phyloP scores from a whole-genome alignment of 2,888 invertebrate genomes.

The Tachina grossa region DNA sequence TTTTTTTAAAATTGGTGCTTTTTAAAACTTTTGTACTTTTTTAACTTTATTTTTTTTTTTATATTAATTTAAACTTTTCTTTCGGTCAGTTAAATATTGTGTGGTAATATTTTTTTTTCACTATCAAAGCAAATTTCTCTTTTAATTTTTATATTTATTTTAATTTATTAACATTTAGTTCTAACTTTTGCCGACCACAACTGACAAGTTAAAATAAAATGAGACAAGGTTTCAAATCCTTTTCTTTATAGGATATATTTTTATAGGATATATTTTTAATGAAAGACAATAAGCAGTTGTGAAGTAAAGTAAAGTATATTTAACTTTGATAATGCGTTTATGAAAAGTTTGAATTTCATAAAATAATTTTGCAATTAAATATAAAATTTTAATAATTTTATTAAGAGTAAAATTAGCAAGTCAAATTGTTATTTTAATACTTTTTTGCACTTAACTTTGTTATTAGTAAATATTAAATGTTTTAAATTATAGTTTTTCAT shows the following conservation, averaged over 20 bases:
- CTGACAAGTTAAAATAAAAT: background rate
- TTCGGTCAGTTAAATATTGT: conserved; percentile 23
- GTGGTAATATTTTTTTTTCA: background rate
- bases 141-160: background rate
- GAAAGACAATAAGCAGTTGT: background rate
- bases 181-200: conserved; percentile 34
- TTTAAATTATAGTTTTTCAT: too few species aligned
- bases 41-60: conserved; percentile 16
- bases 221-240: background rate
- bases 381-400: too few species aligned
- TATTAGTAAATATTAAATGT: too few species aligned
- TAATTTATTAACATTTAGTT: background rate
- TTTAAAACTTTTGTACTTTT: background rate
- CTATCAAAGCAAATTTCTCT: background rate
- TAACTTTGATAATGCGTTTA: background rate
- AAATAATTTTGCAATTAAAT: background rate
- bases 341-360: background rate
- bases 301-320: background rate
- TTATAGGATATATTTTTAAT: background rate
- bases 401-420: too few species aligned
- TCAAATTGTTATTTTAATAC: too few species aligned
- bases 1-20: background rate
- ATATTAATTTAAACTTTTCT: conserved; percentile 26
- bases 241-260: background rate
- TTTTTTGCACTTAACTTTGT: too few species aligned